Conservation (phyloP, 1,140 invertebrate species). For the Luehdorfia chinensis region DNA sequence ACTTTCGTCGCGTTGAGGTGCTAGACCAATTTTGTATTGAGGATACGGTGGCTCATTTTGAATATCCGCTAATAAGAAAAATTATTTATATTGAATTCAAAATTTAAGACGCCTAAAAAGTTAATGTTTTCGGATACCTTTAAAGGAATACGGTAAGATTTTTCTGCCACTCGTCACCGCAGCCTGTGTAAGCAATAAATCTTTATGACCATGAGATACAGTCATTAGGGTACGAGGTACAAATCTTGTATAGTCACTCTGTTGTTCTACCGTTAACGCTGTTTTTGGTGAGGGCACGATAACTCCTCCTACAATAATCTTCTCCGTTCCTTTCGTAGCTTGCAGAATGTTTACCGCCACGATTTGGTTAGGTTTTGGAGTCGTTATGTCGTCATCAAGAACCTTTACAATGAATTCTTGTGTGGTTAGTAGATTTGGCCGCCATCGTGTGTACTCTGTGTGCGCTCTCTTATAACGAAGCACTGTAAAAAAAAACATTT, state of each 20-base stretch:
- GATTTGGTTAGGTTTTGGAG: slow-evolving; percentile 32
- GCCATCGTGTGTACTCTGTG: slow-evolving; percentile 59
- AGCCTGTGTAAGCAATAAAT: slow-evolving; percentile 3
- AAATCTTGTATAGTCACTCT: slow-evolving; percentile 50
- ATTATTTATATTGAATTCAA: not conserved
- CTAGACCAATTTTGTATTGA: slow-evolving; percentile 6
- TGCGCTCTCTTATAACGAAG: slow-evolving; percentile 49
- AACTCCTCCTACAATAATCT: slow-evolving; percentile 53
- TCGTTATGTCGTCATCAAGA: slow-evolving; percentile 56
- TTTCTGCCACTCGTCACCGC: slow-evolving; percentile 3
- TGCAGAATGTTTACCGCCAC: slow-evolving; percentile 56
- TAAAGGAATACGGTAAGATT: not conserved
- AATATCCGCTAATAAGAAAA: slow-evolving; percentile 2
- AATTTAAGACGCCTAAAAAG: not conserved
- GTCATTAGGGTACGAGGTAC: slow-evolving; percentile 38
- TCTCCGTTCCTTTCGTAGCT: slow-evolving; percentile 35
- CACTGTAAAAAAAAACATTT: slow-evolving; percentile 27
- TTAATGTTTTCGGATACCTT: not conserved
- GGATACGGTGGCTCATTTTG: slow-evolving; percentile 7
- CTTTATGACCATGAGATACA: slow-evolving; percentile 4
- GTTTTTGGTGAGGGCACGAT: slow-evolving; percentile 30
- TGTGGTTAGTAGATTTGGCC: slow-evolving; percentile 42
- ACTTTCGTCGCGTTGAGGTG: slow-evolving; percentile 44
- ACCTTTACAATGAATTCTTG: slow-evolving; percentile 64
- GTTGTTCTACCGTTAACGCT: slow-evolving; percentile 15